A percentile compares a stretch with the other conserved stretches of the same genome.
phyloP scores from a whole-genome alignment of 2,113 vertebrate species.

The Ahaetulla prasina region DNA sequence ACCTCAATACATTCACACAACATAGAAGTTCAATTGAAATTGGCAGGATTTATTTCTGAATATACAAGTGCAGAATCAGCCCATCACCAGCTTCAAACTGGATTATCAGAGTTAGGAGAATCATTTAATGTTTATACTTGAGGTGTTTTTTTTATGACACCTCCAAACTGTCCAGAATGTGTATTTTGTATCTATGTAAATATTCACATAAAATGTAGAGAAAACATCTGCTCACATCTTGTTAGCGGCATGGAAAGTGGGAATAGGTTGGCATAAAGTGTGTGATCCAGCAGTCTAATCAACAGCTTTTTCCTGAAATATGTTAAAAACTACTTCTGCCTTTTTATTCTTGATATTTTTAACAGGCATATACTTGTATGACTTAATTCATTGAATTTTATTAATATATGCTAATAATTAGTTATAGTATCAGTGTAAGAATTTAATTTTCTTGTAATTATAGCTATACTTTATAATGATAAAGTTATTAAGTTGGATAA shows the following conservation, averaged over 20 bases:
- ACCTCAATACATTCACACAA: not conserved
- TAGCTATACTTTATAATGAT: conserved; percentile 13
- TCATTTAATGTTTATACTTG: not conserved
- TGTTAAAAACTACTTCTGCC: conserved; percentile 12
- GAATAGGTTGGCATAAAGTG: conserved; percentile 45
- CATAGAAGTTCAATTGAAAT: not conserved
- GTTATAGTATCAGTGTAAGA: not conserved
- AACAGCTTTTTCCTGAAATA: conserved; percentile 38
- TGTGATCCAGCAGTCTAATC: conserved; percentile 36
- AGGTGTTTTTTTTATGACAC: not conserved
- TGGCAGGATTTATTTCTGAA: not conserved
- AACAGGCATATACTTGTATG: not conserved
- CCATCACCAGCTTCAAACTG: not conserved
- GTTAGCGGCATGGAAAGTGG: conserved; percentile 14
- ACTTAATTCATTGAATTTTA: conserved; percentile 32
- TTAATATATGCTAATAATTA: not conserved
- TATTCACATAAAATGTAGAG: not conserved
- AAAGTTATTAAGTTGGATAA: not conserved
- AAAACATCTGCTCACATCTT: conserved; percentile 30
- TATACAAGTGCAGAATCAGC: not conserved
- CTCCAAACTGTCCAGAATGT: not conserved
- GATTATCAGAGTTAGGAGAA: not conserved
- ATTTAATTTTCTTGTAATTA: not conserved
- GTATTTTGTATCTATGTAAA: not conserved
- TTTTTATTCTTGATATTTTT: conserved; percentile 24